Conservation (phyloP, 2,797 vertebrate species). For the Cirrhinus molitorella region DNA sequence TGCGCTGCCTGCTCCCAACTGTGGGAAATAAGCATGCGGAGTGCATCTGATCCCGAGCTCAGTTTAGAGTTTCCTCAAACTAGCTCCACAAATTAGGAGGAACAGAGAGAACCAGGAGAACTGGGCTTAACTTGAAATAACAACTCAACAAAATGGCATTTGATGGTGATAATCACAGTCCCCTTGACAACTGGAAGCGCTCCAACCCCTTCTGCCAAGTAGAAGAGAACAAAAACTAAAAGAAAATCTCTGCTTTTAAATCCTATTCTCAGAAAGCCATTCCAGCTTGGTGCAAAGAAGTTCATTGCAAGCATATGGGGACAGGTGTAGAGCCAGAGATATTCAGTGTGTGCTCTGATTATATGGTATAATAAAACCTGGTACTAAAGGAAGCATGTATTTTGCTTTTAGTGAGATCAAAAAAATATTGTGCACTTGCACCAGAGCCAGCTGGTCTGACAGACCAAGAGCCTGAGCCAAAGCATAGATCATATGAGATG, state of each 20-base stretch:
- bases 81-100: slow-evolving; percentile 60
- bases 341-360: not conserved
- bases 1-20: slow-evolving; percentile 70
- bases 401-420: slow-evolving; percentile 3
- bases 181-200: slow-evolving; percentile 50
- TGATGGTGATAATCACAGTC: slow-evolving; percentile 67
- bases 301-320: slow-evolving; percentile 1
- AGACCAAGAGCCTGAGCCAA: slow-evolving; percentile 35
- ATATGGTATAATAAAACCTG: not conserved
- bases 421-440: slow-evolving; percentile 28
- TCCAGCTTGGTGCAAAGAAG: slow-evolving; percentile 32
- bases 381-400: slow-evolving; percentile 6
- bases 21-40: slow-evolving; percentile 78
- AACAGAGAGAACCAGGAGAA: slow-evolving; percentile 66
- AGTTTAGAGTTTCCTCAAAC: slow-evolving; percentile 75
- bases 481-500: slow-evolving; percentile 47
- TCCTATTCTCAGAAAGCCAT: slow-evolving; percentile 56
- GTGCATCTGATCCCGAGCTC: slow-evolving; percentile 77
- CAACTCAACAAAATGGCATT: slow-evolving; percentile 65
- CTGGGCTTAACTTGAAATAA: slow-evolving; percentile 65
- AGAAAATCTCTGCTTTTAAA: slow-evolving; percentile 51
- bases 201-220: slow-evolving; percentile 41
- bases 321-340: slow-evolving; percentile 35
- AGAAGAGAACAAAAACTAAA: slow-evolving; percentile 46
- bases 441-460: slow-evolving; percentile 46